These are phyloP conservation scores for Chroicocephalus ridibundus DNA, from an alignment of 2,113 vertebrate genomes.

Conservation along the genomic window DNA sequence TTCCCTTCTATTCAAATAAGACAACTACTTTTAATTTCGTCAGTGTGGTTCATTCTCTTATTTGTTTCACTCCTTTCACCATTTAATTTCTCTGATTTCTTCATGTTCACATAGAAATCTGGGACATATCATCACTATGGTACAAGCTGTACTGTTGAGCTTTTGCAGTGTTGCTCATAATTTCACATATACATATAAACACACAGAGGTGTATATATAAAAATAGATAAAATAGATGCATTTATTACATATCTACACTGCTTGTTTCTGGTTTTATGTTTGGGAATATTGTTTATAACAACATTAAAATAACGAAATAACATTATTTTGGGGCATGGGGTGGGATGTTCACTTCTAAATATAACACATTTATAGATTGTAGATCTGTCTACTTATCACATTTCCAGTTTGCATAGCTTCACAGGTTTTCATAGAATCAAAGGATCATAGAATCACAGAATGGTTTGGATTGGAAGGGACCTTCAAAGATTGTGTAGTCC, in stretches of 20 bases:
- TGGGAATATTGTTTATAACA: not conserved
- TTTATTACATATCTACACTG: not conserved
- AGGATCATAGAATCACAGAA: not conserved
- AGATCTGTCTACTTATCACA: not conserved
- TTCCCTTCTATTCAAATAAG: not conserved
- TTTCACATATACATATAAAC: not conserved
- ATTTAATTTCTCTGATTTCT: not conserved
- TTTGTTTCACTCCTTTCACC: not conserved
- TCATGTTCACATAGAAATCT: not conserved
- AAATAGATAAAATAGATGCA: not conserved
- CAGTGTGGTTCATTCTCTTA: not conserved
- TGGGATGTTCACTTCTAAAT: not conserved
- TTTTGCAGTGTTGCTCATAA: not conserved
- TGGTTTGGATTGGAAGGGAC: not conserved
- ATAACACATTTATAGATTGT: not conserved
- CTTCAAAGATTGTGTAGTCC: not conserved
- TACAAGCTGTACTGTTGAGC: not conserved
- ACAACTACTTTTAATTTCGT: not conserved
- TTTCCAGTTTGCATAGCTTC: not conserved
- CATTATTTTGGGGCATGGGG: not conserved
- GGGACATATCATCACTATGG: no score
- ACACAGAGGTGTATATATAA: not conserved
- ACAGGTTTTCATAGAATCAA: not conserved
- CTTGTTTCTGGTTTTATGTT: not conserved
- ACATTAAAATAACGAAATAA: no score